A percentile compares a stretch with the other conserved stretches of the same genome.
These are phyloP conservation scores for Momotus momota DNA, from an alignment of 2,797 vertebrate species.

Conservation along the genomic window DNA sequence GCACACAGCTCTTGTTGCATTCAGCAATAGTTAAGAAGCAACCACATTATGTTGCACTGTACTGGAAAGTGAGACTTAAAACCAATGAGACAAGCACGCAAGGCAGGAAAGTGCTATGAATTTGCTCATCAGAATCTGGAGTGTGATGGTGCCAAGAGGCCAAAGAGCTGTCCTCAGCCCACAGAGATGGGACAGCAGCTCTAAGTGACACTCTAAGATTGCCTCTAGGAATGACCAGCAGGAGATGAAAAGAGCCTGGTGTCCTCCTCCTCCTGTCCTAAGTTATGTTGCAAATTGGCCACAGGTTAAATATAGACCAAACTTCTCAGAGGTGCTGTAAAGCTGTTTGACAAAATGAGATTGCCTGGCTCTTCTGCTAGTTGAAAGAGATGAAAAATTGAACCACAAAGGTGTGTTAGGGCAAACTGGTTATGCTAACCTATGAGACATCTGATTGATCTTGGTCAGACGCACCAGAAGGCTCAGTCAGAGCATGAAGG, in stretches of 20 bases:
- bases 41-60: background rate
- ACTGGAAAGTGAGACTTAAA: background rate
- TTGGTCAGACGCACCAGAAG: background rate
- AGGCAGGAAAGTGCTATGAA: background rate
- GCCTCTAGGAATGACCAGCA: background rate
- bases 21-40: background rate
- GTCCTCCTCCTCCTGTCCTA: background rate
- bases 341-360: conserved; percentile 49
- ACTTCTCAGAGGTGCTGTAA: conserved; percentile 33
- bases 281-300: background rate
- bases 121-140: background rate
- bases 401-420: conserved; percentile 4
- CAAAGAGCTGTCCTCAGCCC: background rate
- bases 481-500: background rate
- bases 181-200: background rate
- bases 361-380: conserved; percentile 8
- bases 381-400: conserved; percentile 14
- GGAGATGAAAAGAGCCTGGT: background rate
- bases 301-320: conserved; percentile 39
- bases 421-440: background rate
- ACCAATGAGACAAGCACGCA: background rate
- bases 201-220: background rate
- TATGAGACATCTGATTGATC: background rate
- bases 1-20: rapidly evolving
- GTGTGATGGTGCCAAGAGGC: background rate